These are phyloP conservation scores for Todiramphus chloris DNA, from an alignment of 2,113 vertebrate genomes.

Conservation along the genomic window DNA sequence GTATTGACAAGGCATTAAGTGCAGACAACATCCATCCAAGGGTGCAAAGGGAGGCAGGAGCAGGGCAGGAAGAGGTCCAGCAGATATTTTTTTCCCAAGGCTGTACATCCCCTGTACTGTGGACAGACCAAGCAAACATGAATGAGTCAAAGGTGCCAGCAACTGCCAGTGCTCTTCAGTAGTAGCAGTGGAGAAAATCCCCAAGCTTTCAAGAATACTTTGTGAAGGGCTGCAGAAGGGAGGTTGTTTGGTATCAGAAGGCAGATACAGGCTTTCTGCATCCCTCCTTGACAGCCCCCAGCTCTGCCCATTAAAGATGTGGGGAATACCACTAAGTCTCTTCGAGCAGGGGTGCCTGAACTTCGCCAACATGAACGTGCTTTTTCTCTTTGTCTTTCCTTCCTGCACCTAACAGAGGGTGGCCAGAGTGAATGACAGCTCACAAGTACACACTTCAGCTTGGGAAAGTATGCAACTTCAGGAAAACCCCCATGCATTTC, in stretches of 20 bases:
- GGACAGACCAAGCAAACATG: not conserved
- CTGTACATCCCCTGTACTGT: accelerated
- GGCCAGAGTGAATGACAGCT: not conserved
- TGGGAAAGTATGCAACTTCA: not conserved
- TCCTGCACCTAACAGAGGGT: not conserved
- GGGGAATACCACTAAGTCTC: not conserved
- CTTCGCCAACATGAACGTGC: not conserved
- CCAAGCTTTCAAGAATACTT: not conserved
- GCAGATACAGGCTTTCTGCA: not conserved
- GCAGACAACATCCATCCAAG: not conserved
- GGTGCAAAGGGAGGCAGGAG: not conserved
- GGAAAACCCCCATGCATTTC: not conserved
- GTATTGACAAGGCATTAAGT: not conserved
- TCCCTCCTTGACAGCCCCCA: not conserved
- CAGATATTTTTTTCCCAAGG: not conserved
- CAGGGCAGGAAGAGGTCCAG: not conserved
- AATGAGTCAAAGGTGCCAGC: not conserved
- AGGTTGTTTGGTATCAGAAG: not conserved
- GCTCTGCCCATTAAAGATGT: not conserved
- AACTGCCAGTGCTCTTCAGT: not conserved
- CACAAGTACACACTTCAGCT: not conserved
- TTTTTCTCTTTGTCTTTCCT: not conserved
- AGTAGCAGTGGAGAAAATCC: not conserved
- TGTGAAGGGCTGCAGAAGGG: not conserved
- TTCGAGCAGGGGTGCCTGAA: not conserved